These are phyloP conservation scores for Caerostris extrusa DNA, from an alignment of 1,140 invertebrate genomes.

Conservation along the genomic window DNA sequence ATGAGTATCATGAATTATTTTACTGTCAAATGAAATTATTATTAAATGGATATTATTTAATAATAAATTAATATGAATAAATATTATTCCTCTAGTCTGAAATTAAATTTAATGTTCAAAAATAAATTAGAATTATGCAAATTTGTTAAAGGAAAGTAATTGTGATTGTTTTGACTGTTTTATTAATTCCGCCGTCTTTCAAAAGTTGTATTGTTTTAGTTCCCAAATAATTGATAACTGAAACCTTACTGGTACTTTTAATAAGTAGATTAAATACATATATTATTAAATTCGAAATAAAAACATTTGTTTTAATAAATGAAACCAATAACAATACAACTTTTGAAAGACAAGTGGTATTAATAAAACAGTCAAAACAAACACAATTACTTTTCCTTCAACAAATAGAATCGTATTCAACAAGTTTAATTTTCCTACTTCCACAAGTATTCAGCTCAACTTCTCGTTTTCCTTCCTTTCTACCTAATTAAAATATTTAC, in stretches of 20 bases:
- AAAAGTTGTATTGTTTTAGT: slow-evolving; percentile 3
- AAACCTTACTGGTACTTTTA: not conserved
- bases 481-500: slow-evolving; percentile 46
- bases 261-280: not conserved
- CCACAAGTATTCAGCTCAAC: not conserved
- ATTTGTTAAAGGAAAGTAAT: slow-evolving; percentile 16
- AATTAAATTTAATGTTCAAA: no score
- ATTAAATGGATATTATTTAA: no score
- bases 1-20: no score
- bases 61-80: no score
- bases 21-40: no score
- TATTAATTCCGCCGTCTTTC: not conserved
- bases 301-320: no score
- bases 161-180: slow-evolving; percentile 18
- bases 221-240: not conserved
- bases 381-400: not conserved
- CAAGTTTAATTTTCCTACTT: slow-evolving; percentile 45
- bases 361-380: not conserved
- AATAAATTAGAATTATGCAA: no score
- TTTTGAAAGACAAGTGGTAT: not conserved
- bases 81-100: no score
- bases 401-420: slow-evolving; percentile 39
- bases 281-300: no score
- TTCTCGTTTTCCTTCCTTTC: not conserved
- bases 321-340: not conserved